A percentile compares a stretch with the other conserved stretches of the same genome.
phyloP scores from a whole-genome alignment of 2,113 vertebrate species.

The Chiloscyllium plagiosum region DNA sequence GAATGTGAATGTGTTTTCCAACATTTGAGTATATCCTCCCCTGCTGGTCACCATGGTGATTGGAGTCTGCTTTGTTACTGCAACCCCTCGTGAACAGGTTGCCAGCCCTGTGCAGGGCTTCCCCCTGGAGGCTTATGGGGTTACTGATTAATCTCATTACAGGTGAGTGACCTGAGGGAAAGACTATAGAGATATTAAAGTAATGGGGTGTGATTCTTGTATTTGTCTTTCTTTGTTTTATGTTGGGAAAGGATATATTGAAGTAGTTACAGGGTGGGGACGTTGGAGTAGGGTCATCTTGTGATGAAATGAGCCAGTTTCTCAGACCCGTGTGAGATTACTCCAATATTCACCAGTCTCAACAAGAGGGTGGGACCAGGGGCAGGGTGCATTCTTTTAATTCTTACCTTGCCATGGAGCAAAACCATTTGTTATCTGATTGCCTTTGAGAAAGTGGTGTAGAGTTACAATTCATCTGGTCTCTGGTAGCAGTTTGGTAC shows the following conservation, averaged over 20 bases:
- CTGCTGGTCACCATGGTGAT: not conserved
- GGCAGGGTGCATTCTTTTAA: not conserved
- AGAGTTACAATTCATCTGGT: no score
- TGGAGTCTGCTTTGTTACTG: not conserved
- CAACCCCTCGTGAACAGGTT: not conserved
- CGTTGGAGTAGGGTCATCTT: not conserved
- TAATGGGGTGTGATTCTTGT: no score
- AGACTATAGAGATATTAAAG: not conserved
- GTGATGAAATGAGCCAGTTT: not conserved
- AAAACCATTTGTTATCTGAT: no score
- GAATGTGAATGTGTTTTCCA: not conserved
- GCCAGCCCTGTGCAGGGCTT: not conserved
- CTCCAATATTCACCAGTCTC: not conserved
- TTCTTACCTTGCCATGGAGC: no score
- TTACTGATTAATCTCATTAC: not conserved
- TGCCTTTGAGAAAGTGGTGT: no score
- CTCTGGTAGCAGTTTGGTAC: no score
- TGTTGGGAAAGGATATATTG: not conserved
- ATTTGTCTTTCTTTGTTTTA: no score
- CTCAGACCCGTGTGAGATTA: no score
- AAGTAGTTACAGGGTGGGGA: not conserved
- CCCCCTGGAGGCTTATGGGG: not conserved
- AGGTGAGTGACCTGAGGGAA: not conserved
- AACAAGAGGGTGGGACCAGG: not conserved
- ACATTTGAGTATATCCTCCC: not conserved